These are phyloP conservation scores for Thymelicus lineola DNA, from an alignment of 2,888 invertebrate species.

Conservation along the genomic window DNA sequence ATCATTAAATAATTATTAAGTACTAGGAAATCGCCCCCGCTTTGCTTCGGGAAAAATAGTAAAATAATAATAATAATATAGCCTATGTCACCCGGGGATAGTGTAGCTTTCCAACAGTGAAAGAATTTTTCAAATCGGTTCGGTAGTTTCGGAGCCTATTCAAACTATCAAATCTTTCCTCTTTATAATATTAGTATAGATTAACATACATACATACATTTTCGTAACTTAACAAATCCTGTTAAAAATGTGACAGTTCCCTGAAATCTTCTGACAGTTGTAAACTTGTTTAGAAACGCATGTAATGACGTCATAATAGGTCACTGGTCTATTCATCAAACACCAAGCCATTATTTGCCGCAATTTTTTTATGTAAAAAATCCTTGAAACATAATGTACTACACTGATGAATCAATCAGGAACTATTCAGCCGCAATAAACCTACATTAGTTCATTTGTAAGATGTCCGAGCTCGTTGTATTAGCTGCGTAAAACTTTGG, in stretches of 20 bases:
- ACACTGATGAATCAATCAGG: conserved; percentile 45
- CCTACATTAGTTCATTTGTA: conserved; percentile 30
- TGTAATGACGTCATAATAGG: conserved; percentile 37
- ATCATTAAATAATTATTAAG: no score
- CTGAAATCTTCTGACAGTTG: conserved; percentile 6
- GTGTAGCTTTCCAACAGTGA: no score
- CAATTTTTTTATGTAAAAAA: conserved; percentile 42
- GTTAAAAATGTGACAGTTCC: neutral
- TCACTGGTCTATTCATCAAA: conserved; percentile 41
- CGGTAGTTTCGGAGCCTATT: no score
- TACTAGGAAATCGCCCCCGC: no score
- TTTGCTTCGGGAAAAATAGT: no score
- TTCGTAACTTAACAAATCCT: no score
- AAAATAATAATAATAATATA: no score
- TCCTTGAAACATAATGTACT: conserved; percentile 45
- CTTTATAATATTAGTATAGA: no score
- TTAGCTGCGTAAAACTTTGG: conserved; percentile 47
- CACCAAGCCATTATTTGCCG: conserved; percentile 41
- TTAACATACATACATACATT: no score
- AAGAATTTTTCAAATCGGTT: no score
- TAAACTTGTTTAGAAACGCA: neutral
- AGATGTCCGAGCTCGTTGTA: conserved; percentile 39
- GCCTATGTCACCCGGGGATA: no score
- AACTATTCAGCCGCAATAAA: conserved; percentile 38
- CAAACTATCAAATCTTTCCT: no score